Evolutionary conservation across 2,888 invertebrate genomes (phyloP), one percentile per base, ranked within the genome.

Genomic region (Thecophora atra): DNA sequence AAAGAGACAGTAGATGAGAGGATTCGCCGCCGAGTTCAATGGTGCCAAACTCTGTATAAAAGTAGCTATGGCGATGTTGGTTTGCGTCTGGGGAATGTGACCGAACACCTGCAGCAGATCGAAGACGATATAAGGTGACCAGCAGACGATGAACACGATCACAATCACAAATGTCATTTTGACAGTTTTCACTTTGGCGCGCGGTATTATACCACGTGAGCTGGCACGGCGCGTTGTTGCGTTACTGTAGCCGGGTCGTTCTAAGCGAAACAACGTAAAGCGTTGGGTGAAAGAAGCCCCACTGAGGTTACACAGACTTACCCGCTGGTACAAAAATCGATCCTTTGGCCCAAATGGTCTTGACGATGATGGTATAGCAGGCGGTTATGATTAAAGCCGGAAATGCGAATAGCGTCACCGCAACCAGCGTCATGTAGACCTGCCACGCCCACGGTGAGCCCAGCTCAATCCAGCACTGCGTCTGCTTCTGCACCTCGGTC

Each of bases 111-210:
- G 95, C 5, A 97, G 90, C 71, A 97, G 87, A 85, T 97, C 95
- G 87, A 95, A 97, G 71, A 97, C 90, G 85, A 97, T 95, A 88
- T 96, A 98, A 0, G 97, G 97, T 71, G 95, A 95, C 97, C 97
- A 97, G 88, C 97, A 97, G 11, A 97, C 87, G 75, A 97, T 93
- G 87, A 97, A 97, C 47, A 96, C 97, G 80, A 96, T 94, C 73
- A 98, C 97, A 80, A 98, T 98, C 78, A 97, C 96, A 78, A 98
- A 93, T 0, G 98, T 98, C 96, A 98, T 98, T 88, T 98, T 97
- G 75, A 98, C 95, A 19, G 97, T 97, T 89, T 98, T 98, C 80
- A 98, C 95, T 88, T 97, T 97, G 44, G 98, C 98, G 75, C 95
- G 91, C 0, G 97, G 97, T 81, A 98, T 97, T 74, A 97, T 92